Evolutionary conservation across 2,888 invertebrate species (phyloP).

Genomic region (Leptura quadrifasciata): DNA sequence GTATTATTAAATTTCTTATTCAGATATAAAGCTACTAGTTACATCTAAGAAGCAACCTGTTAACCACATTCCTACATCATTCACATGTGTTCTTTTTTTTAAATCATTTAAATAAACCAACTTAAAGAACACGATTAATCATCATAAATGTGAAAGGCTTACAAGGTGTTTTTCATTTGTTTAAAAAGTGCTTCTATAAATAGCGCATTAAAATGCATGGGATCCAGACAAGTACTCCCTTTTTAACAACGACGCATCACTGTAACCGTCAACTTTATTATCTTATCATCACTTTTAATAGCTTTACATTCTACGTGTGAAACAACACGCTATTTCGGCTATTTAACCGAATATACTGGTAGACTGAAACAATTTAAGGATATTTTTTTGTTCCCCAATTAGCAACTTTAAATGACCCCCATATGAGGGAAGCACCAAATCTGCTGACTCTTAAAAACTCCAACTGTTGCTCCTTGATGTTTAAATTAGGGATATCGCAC

Average conservation of each 20-base stretch:
- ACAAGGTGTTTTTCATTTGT: slow-evolving; percentile 45
- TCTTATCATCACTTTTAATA: slow-evolving; percentile 34
- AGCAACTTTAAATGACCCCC: slow-evolving; percentile 54
- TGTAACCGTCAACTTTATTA: slow-evolving; percentile 29
- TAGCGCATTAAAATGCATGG: slow-evolving; percentile 44
- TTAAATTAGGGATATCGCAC: slow-evolving; percentile 60
- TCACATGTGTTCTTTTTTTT: slow-evolving; percentile 44
- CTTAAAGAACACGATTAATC: slow-evolving; percentile 42
- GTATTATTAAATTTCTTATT: too few species aligned
- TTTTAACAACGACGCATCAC: slow-evolving; percentile 35
- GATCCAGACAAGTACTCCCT: slow-evolving; percentile 34
- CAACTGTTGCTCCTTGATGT: slow-evolving; percentile 61
- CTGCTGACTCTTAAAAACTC: slow-evolving; percentile 32
- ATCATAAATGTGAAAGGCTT: slow-evolving; percentile 39
- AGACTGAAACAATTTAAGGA: slow-evolving; percentile 40
- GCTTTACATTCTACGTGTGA: slow-evolving; percentile 21
- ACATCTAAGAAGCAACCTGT: background rate
- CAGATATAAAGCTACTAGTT: too few species aligned
- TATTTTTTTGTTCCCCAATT: slow-evolving; percentile 48
- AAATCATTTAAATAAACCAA: slow-evolving; percentile 33
- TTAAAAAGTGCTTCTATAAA: slow-evolving; percentile 44
- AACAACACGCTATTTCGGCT: slow-evolving; percentile 26
- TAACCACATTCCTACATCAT: background rate
- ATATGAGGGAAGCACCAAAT: slow-evolving; percentile 36
- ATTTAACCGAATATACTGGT: slow-evolving; percentile 47